phyloP scores from a whole-genome alignment of 2,888 invertebrate genomes.

The Pharmacophagus antenor region DNA sequence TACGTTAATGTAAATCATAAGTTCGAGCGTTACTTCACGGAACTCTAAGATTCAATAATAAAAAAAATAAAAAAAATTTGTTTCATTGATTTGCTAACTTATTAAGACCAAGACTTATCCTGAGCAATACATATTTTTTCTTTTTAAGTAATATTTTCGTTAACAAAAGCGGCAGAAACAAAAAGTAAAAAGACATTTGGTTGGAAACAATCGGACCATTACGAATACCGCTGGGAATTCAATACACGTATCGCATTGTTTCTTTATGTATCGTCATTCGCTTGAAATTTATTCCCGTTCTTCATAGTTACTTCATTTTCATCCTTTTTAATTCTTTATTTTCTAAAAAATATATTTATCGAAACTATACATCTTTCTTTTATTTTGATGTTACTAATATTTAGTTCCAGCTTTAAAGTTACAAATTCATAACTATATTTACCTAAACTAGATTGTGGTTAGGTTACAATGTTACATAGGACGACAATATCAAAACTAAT shows the following conservation, averaged over 20 bases:
- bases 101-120: background rate
- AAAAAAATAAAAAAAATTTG: no score
- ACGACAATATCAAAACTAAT: no score
- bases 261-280: conserved; percentile 43
- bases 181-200: conserved; percentile 41
- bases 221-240: conserved; percentile 49
- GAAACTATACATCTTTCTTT: background rate
- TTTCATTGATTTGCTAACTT: background rate
- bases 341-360: background rate
- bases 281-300: conserved; percentile 34
- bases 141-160: background rate
- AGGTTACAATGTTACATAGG: no score
- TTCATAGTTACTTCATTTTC: conserved; percentile 12
- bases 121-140: background rate
- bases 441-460: no score
- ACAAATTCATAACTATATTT: no score
- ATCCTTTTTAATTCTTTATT: background rate
- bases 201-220: conserved; percentile 56
- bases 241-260: conserved; percentile 44
- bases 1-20: no score
- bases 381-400: background rate
- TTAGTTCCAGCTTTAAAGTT: no score
- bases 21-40: no score
- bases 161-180: conserved; percentile 10
- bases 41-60: no score